These are phyloP conservation scores for Sciurus carolinensis DNA, from an alignment of 2,797 vertebrate genomes.

Conservation along the genomic window DNA sequence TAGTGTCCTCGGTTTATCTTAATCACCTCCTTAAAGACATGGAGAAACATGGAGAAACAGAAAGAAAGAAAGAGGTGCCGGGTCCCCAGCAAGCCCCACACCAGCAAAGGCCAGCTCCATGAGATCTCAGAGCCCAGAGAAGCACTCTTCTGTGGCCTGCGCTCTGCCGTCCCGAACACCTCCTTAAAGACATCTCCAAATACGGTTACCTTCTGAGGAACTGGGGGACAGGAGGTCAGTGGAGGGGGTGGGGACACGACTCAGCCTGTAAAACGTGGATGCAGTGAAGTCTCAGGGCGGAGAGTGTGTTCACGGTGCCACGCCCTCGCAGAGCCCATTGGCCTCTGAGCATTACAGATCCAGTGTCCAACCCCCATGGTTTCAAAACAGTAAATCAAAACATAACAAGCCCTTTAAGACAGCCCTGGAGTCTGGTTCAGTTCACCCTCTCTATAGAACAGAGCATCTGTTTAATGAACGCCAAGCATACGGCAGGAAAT, in stretches of 20 bases:
- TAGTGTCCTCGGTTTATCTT: neutral
- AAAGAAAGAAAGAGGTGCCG: neutral
- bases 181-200: neutral
- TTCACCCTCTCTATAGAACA: conserved; percentile 71
- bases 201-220: neutral
- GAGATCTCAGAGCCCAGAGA: too few relatives aligned
- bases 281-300: neutral
- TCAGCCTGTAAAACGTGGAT: neutral
- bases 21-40: neutral
- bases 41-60: neutral
- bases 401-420: conserved; percentile 63
- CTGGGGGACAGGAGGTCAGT: neutral
- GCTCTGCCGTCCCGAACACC: neutral
- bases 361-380: neutral
- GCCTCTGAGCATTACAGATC: conserved; percentile 42
- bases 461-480: conserved; percentile 83
- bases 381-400: conserved; percentile 71
- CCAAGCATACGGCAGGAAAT: conserved; percentile 83
- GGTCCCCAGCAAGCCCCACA: neutral
- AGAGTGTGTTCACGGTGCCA: neutral
- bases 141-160: neutral
- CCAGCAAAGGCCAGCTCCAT: neutral
- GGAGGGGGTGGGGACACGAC: neutral
- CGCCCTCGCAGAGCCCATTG: neutral
- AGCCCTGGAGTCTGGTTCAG: conserved; percentile 64